phyloP scores from a whole-genome alignment of 1,140 invertebrate genomes.

The Ceratina calcarata region DNA sequence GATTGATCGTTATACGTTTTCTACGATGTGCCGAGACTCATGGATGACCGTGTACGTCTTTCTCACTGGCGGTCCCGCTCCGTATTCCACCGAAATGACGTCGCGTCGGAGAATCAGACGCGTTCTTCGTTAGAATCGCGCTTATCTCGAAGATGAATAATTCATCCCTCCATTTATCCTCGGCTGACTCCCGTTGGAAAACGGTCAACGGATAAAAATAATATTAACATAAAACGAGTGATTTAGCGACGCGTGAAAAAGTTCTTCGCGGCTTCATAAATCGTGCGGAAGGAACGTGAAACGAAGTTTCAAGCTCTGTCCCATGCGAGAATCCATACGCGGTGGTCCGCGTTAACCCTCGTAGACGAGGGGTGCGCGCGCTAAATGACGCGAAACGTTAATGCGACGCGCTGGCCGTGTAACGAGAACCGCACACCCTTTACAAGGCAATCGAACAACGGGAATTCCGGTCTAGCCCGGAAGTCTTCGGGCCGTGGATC shows the following conservation, averaged over 20 bases:
- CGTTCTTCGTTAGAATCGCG: conserved; percentile 45
- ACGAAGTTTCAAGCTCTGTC: neutral
- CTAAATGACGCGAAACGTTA: conserved; percentile 15
- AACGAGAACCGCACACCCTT: neutral
- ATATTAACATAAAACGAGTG: conserved; percentile 48
- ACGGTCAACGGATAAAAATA: conserved; percentile 40
- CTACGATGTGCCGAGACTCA: neutral
- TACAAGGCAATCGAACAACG: neutral
- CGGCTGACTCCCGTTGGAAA: neutral
- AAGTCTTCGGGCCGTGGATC: neutral
- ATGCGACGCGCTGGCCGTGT: neutral
- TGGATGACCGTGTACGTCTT: neutral
- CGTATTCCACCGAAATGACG: conserved; percentile 3
- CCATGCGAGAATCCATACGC: neutral
- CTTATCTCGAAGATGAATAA: conserved; percentile 48
- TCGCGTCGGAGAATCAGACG: neutral
- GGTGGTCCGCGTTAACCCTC: no score
- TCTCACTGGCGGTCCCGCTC: neutral
- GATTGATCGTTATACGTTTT: no score
- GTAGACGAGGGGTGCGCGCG: neutral
- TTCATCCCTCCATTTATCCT: conserved; percentile 44
- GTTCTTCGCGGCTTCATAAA: neutral
- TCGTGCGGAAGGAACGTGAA: neutral
- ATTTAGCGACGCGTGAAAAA: conserved; percentile 36
- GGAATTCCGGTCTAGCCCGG: neutral